phyloP scores from a whole-genome alignment of 2,113 vertebrate genomes.

The Tonatia bakeri region DNA sequence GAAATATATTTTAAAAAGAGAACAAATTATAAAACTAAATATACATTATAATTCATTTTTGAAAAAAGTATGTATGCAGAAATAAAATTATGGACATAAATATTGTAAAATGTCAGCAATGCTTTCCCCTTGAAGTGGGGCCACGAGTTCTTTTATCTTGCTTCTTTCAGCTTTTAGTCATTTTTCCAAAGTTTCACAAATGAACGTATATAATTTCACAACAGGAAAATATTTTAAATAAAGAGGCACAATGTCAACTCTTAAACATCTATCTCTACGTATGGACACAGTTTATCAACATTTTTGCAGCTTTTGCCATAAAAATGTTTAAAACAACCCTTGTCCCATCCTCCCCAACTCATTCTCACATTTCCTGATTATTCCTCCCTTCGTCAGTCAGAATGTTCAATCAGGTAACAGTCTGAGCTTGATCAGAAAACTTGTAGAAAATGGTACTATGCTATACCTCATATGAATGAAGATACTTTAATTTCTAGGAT shows the following conservation, averaged over 20 bases:
- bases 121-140: not conserved
- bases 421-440: not conserved
- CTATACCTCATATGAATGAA: not conserved
- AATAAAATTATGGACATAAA: slow-evolving; percentile 15
- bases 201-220: not conserved
- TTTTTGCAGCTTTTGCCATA: not conserved
- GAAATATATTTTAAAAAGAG: not conserved
- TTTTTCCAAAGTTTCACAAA: not conserved
- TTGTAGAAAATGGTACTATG: not conserved
- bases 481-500: not conserved
- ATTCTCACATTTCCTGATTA: not conserved
- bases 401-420: not conserved
- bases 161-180: not conserved
- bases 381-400: not conserved
- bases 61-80: not conserved
- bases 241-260: not conserved
- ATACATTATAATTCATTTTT: not conserved
- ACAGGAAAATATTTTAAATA: not conserved
- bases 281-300: not conserved
- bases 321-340: not conserved
- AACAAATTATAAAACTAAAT: not conserved
- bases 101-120: not conserved
- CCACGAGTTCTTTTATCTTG: not conserved
- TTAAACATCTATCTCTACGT: not conserved
- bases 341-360: not conserved